Base-by-base conservation (phyloP, 1,140 invertebrate genomes). In the Nasonia longicornis region DNA sequence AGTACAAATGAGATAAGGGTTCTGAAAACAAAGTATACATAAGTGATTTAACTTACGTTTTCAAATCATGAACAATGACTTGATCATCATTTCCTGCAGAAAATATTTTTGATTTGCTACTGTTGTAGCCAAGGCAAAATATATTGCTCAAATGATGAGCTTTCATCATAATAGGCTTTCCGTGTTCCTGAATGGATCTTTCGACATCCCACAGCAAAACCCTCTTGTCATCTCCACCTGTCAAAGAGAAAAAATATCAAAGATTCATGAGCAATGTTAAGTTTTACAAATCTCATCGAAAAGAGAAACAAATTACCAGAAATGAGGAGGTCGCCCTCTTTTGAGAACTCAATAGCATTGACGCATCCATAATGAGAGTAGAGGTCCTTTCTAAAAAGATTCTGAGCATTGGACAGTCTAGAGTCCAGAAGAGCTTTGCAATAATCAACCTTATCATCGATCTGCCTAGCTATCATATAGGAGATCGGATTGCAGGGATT, bases 61-160 rank as follows among this genome's bases (percentile, higher is more conserved):
- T 86, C 75, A 95, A 89, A 90, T 97, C 95, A 89, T 97, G 96
- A n/a, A 96, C 93, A 79, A 97, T 95, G 66, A 98, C 96, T 91
- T 97, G 94, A 88, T 98, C 96, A 92, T 98, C 97, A 91, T 98
- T 98, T 73, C 97, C 97, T 80, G 96, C 97, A 48, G 97, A 98
- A 89, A 97, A 97, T 84, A 98, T 93, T 88, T 94, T 95, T 35
- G 93, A 92, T 87, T 96, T 96, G 64, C 93, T 92, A 83, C 92
- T 94, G 85, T 97, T 95, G 86, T 98, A 97, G 38, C 94, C 95
- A 12, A 98, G 92, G 87, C 96, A 97, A 89, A 98, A 98, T 83
- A 99, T 97, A 89, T 98, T 98, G 86, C 97, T 98, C 80, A 94
- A 93, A 88, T 99, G 97, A 84, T 96, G 93, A 16, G 93, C 94